Conservation (phyloP, 2,888 invertebrate species). For the Flexamia atlantica region DNA sequence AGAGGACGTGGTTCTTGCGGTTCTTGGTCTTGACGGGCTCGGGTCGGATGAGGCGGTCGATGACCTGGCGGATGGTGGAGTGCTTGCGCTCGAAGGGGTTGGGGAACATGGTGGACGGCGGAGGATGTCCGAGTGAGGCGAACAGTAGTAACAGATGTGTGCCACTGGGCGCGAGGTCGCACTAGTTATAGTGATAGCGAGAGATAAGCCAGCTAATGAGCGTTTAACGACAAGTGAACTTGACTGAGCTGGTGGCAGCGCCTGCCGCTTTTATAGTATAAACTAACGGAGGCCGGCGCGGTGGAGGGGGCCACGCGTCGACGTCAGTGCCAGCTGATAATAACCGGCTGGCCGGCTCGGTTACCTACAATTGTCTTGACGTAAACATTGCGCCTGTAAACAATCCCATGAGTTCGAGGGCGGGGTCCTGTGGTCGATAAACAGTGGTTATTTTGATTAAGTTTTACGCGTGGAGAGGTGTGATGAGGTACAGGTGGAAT, state of each 20-base stretch:
- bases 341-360: background rate
- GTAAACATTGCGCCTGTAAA: background rate
- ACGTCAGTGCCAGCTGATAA: background rate
- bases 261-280: slow-evolving; percentile 11
- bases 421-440: background rate
- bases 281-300: background rate
- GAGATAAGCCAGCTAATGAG: background rate
- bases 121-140: background rate
- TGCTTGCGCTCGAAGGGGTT: slow-evolving; percentile 85
- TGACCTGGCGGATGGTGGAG: slow-evolving; percentile 81
- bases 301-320: background rate
- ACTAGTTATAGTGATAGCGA: background rate
- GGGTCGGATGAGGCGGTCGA: slow-evolving; percentile 75
- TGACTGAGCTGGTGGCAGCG: background rate
- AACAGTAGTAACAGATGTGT: background rate
- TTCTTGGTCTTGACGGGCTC: slow-evolving; percentile 16
- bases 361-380: background rate
- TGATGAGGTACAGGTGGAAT: background rate
- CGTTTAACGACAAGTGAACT: background rate
- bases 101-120: slow-evolving; percentile 74
- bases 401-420: background rate
- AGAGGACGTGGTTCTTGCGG: slow-evolving; percentile 2
- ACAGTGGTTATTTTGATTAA: background rate
- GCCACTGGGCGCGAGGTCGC: background rate
- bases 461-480: background rate